Percentiles rank a stretch among this genome's conserved stretches.
Evolutionary conservation across 1,140 invertebrate genomes (phyloP).

Genomic region (Drosophila sproati): DNA sequence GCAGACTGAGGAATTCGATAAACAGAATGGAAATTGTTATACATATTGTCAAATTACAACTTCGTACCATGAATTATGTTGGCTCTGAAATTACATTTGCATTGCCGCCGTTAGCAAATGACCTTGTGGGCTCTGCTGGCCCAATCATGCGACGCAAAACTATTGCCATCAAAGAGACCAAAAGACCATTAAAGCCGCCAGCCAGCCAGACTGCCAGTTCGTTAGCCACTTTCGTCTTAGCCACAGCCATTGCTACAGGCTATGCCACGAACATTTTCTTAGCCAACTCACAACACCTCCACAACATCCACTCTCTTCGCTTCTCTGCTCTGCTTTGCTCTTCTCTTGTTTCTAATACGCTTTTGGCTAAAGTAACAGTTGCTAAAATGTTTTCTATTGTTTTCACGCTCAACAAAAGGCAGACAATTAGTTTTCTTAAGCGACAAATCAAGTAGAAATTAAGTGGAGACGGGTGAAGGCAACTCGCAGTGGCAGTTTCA

Average conservation of each 20-base stretch:
- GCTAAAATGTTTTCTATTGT: slow-evolving; percentile 83
- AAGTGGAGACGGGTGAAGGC: slow-evolving; percentile 70
- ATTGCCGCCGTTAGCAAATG: slow-evolving; percentile 25
- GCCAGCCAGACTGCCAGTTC: slow-evolving; percentile 41
- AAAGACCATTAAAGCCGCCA: slow-evolving; percentile 40
- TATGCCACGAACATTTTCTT: slow-evolving; percentile 11
- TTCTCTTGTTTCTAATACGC: slow-evolving; percentile 66
- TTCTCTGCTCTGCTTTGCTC: too few relatives aligned
- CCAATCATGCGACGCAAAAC: neutral
- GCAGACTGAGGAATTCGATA: neutral
- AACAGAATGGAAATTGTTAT: neutral
- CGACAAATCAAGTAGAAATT: slow-evolving; percentile 84
- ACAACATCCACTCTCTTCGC: too few relatives aligned
- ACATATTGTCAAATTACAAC: neutral
- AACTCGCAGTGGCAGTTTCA: neutral
- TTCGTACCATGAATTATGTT: slow-evolving; percentile 2
- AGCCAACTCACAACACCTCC: neutral
- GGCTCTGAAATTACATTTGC: slow-evolving; percentile 26
- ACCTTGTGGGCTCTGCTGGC: slow-evolving; percentile 30
- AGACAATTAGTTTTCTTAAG: slow-evolving; percentile 84
- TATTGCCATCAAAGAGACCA: slow-evolving; percentile 26
- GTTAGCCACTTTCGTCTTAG: slow-evolving; percentile 41
- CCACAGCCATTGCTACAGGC: slow-evolving; percentile 42
- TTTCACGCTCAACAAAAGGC: slow-evolving; percentile 82
- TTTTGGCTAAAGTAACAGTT: slow-evolving; percentile 79